Base-by-base conservation (phyloP, 2,797 vertebrate species). In the Falco concolor region DNA sequence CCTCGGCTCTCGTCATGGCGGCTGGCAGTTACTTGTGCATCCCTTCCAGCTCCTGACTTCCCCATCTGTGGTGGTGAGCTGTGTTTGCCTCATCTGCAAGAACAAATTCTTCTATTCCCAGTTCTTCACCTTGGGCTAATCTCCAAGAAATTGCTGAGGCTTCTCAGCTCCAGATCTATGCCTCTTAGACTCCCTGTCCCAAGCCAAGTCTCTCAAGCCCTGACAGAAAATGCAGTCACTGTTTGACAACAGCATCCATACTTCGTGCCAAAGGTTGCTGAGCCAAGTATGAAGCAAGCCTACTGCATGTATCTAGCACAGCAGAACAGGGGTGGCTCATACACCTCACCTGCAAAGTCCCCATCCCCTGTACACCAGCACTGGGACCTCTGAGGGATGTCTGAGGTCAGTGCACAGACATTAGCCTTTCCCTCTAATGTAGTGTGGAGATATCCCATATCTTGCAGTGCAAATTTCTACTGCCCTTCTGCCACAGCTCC, bases 211-310 rank as follows among this genome's bases (percentile, higher is more conserved):
- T 69, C 75, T 65, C 53, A 94, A 75, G 67, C 87, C 61, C 45
- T 77, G 68, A 93, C 87, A 97, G 69, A 97, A 95, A 97, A 93
- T 92, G 92, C 23, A 92, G 91, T 88, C 86, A 96, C 83, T 97
- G 95, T 97, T 93, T 94, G 88, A 93, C 86, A 87, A 94, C 12
- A 95, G 76, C 79, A 97, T 94, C 50, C 77, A 91, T 40, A 59
- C 45, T 84, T 70, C 86, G 80, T 61, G 82, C 82, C 87, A 90
- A 89, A 84, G 77, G 74, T 70, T 44, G 36, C n/a, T 67, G 50
- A 56, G 84, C 93, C 95, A 97, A 90, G 45, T 65, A 68, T 81
- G 74, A 95, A 40, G 44, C 63, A 95, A 95, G 10, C 16, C 59
- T 76, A 32, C 47, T 63, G 42, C 77, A 73, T 23, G 32, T 24